phyloP scores from a whole-genome alignment of 2,888 invertebrate species.

The Sphinx pinastri region DNA sequence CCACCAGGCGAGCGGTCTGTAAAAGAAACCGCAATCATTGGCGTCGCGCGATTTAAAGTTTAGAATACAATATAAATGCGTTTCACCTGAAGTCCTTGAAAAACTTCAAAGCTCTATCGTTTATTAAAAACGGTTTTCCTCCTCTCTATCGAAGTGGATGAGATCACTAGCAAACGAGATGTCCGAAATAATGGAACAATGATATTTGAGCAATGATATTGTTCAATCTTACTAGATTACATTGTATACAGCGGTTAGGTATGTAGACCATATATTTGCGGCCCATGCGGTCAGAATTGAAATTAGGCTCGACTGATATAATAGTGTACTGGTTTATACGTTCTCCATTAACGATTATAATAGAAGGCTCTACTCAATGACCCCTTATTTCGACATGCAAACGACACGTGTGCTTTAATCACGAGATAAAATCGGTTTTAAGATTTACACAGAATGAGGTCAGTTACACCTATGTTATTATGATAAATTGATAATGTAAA shows the following conservation, averaged over 20 bases:
- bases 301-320: constrained; percentile 4
- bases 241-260: neutral
- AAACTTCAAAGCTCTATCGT: neutral
- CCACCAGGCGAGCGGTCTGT: too few relatives aligned
- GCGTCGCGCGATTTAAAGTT: neutral
- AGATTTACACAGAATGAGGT: constrained; percentile 23
- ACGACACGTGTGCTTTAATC: constrained; percentile 20
- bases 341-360: constrained; percentile 13
- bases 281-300: constrained; percentile 21
- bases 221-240: too few relatives aligned
- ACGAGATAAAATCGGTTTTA: constrained; percentile 6
- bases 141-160: neutral
- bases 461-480: neutral
- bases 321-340: constrained; percentile 9
- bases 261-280: neutral
- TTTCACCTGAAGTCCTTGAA: neutral
- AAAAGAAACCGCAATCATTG: neutral
- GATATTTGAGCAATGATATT: constrained; percentile 19
- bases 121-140: neutral
- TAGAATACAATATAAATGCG: neutral
- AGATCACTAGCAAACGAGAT: neutral
- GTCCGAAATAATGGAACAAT: neutral
- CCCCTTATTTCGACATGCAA: constrained; percentile 21
- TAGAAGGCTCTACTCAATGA: constrained; percentile 10
- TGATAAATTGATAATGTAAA: constrained; percentile 10